These are phyloP conservation scores for Lordiphosa fenestrarum DNA, from an alignment of 2,888 invertebrate species.

Conservation along the genomic window DNA sequence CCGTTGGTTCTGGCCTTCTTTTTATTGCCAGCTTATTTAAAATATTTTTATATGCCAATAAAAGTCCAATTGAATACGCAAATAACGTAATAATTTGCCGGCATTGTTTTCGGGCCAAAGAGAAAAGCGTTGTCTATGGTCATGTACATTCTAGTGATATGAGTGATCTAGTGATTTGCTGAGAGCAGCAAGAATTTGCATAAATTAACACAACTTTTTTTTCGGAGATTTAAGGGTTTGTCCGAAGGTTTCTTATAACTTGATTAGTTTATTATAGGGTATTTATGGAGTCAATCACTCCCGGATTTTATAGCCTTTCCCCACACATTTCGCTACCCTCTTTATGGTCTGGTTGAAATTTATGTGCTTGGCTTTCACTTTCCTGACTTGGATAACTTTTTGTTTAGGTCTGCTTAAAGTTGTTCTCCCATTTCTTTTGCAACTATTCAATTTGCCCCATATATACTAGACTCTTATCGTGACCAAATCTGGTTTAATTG, in stretches of 20 bases:
- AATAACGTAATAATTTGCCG: slow-evolving; percentile 40
- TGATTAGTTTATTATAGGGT: not conserved
- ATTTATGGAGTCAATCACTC: too few species aligned
- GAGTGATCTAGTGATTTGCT: not conserved
- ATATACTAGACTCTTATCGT: slow-evolving; percentile 35
- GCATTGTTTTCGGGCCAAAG: not conserved
- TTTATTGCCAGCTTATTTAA: slow-evolving; percentile 61
- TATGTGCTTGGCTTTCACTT: slow-evolving; percentile 27
- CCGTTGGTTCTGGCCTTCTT: slow-evolving; percentile 41
- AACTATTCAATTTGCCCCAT: slow-evolving; percentile 24
- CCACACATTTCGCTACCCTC: slow-evolving; percentile 6
- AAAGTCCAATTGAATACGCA: slow-evolving; percentile 39
- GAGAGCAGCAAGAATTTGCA: slow-evolving; percentile 40
- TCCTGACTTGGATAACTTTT: slow-evolving; percentile 18
- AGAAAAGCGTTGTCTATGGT: slow-evolving; percentile 57
- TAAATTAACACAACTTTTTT: slow-evolving; percentile 46
- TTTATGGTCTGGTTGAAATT: too few species aligned
- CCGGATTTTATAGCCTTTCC: too few species aligned
- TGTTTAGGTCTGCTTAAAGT: slow-evolving; percentile 53
- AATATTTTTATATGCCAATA: slow-evolving; percentile 33
- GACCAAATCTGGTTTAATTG: slow-evolving; percentile 27
- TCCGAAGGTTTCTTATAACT: not conserved
- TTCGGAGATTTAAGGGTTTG: not conserved
- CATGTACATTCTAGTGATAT: slow-evolving; percentile 26
- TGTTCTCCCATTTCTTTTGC: slow-evolving; percentile 15